Conservation (phyloP, 2,113 vertebrate species). For the Paralichthys olivaceus region DNA sequence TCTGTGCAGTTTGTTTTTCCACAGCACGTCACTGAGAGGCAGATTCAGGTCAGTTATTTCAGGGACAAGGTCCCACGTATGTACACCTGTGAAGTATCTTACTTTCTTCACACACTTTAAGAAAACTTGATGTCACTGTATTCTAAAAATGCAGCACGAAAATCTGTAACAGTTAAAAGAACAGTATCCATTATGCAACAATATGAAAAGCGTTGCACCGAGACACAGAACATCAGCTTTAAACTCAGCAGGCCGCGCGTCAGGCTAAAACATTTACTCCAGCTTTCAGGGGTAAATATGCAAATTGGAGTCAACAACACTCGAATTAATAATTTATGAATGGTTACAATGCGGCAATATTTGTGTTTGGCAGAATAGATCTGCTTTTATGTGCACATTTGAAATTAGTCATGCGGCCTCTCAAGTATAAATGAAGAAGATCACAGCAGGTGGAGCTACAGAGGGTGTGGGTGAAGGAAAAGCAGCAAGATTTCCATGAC, state of each 20-base stretch:
- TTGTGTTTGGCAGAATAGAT: background rate
- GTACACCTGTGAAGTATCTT: conserved; percentile 49
- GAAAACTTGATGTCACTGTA: background rate
- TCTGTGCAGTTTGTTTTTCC: conserved; percentile 53
- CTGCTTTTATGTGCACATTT: background rate
- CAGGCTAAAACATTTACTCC: background rate
- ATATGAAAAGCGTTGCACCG: conserved; percentile 5
- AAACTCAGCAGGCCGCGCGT: background rate
- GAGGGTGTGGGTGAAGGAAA: background rate
- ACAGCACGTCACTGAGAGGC: conserved; percentile 39
- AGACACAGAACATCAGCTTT: conserved; percentile 10
- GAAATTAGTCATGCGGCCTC: background rate
- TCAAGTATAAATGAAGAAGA: conserved; percentile 10
- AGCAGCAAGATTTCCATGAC: background rate
- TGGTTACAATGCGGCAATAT: background rate
- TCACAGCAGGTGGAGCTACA: background rate
- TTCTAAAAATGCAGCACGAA: background rate
- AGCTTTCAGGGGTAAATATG: conserved; percentile 10
- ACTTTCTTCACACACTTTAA: background rate
- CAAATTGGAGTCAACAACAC: conserved; percentile 12
- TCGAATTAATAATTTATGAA: conserved; percentile 15
- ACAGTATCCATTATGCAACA: background rate
- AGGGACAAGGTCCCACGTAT: conserved; percentile 12
- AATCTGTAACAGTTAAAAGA: background rate
- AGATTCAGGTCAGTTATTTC: conserved; percentile 64